Evolutionary conservation across 2,113 vertebrate species (phyloP).

Genomic region (Scolopax mira): DNA sequence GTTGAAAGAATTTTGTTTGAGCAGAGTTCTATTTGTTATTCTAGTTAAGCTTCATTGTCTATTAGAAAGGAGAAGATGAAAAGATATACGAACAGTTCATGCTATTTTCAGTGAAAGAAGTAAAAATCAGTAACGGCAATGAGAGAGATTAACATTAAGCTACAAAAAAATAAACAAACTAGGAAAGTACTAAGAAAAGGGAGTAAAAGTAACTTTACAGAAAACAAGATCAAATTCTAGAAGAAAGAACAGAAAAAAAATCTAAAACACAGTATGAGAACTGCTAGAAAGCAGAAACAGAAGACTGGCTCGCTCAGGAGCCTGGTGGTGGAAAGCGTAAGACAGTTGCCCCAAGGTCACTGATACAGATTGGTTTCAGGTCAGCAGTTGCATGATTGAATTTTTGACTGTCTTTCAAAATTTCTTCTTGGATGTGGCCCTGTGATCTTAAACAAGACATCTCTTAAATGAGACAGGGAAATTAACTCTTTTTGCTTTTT

Average conservation of each 20-base stretch:
- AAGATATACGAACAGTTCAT: neutral
- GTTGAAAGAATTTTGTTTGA: neutral
- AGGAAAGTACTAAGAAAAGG: neutral
- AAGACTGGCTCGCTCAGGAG: neutral
- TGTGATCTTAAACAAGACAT: neutral
- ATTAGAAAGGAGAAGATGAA: neutral
- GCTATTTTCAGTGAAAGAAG: neutral
- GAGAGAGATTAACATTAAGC: neutral
- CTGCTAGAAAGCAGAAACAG: neutral
- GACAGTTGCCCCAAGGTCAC: neutral
- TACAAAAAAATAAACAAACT: neutral
- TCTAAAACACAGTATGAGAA: neutral
- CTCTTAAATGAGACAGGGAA: neutral
- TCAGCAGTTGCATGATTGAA: neutral
- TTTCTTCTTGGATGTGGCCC: neutral
- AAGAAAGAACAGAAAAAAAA: neutral
- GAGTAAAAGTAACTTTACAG: neutral
- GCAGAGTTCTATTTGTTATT: neutral
- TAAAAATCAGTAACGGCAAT: neutral
- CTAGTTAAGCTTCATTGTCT: neutral
- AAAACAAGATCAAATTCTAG: neutral
- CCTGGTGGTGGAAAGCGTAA: neutral
- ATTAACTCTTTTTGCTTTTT: neutral
- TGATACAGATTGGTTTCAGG: neutral
- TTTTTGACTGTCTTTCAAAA: neutral